Conservation (phyloP, 2,797 vertebrate species). For the Agapornis canus region DNA sequence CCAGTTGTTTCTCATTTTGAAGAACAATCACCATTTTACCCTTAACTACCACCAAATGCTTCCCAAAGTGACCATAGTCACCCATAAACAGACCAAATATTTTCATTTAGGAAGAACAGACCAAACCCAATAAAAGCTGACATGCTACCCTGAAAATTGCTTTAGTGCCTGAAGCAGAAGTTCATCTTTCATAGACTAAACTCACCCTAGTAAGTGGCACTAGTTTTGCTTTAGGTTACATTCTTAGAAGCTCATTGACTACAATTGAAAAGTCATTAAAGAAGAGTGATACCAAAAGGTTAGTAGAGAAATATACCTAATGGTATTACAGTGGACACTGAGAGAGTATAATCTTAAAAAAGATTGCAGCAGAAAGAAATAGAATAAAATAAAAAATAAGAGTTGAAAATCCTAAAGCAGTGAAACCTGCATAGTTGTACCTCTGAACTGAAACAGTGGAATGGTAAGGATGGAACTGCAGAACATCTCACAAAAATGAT, state of each 20-base stretch:
- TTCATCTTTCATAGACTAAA: not conserved
- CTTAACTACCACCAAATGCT: constrained; percentile 53
- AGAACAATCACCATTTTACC: constrained; percentile 50
- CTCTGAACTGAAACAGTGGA: not conserved
- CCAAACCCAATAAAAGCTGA: not conserved
- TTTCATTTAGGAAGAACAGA: constrained; percentile 4
- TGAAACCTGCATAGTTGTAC: not conserved
- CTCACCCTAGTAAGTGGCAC: not conserved
- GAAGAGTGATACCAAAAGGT: not conserved
- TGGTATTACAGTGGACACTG: not conserved
- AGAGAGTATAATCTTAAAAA: not conserved
- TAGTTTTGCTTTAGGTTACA: not conserved
- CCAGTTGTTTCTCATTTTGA: constrained; percentile 67
- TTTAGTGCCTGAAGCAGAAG: constrained; percentile 16
- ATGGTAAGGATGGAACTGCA: not conserved
- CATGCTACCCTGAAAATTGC: not conserved
- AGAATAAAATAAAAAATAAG: not conserved
- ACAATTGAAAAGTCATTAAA: not conserved
- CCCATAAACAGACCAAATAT: constrained; percentile 14
- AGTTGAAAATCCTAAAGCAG: not conserved
- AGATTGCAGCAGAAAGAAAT: not conserved
- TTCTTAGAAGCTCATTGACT: constrained; percentile 6
- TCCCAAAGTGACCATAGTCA: constrained; percentile 29
- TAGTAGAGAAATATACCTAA: not conserved
- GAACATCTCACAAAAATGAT: not conserved